phyloP scores from a whole-genome alignment of 1,140 invertebrate genomes.

The Euborellia annulipes region DNA sequence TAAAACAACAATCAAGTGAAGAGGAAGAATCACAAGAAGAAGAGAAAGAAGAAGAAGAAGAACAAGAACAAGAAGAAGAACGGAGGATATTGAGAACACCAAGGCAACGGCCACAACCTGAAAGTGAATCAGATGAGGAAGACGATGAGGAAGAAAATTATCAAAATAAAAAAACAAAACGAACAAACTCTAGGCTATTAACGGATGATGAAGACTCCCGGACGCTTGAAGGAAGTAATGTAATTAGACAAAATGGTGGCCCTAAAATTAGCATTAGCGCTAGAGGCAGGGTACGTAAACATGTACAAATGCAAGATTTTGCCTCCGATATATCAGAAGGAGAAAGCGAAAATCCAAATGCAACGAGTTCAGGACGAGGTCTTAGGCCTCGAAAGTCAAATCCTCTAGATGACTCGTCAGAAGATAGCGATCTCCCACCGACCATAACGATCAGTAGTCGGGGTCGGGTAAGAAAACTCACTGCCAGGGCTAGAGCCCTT shows the following conservation, averaged over 20 bases:
- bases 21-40: slow-evolving; percentile 10
- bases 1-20: slow-evolving; percentile 9
- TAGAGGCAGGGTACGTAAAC: no score
- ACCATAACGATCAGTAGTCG: slow-evolving; percentile 52
- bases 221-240: no score
- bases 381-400: no score
- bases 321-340: no score
- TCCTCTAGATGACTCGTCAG: slow-evolving; percentile 9
- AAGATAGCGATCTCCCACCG: slow-evolving; percentile 24
- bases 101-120: slow-evolving; percentile 1
- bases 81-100: slow-evolving; percentile 14
- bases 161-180: slow-evolving; percentile 11
- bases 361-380: no score
- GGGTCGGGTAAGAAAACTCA: slow-evolving; percentile 66
- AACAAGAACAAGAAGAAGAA: slow-evolving; percentile 4
- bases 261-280: no score
- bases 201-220: no score
- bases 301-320: no score
- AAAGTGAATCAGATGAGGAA: slow-evolving; percentile 21
- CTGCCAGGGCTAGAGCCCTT: slow-evolving; percentile 54
- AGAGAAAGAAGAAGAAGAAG: slow-evolving; percentile 8
- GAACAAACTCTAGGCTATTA: no score
- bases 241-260: no score
- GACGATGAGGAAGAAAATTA: slow-evolving; percentile 14
- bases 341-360: no score